phyloP scores from a whole-genome alignment of 2,888 invertebrate genomes.

The Nephrotoma appendiculata region DNA sequence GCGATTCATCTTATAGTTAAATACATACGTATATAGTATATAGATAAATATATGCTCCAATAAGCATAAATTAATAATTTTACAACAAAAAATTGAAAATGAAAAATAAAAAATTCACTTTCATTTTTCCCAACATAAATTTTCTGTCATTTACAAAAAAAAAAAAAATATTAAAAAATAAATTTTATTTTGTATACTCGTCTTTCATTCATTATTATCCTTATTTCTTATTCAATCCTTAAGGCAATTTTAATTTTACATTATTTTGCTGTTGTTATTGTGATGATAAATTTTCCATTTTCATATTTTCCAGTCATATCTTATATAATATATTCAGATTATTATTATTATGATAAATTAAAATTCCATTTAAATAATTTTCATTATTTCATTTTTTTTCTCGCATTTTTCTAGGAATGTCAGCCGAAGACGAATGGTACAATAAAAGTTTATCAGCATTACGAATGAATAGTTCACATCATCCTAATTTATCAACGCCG shows the following conservation, averaged over 20 bases:
- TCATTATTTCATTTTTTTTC: background rate
- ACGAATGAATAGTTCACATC: slow-evolving; percentile 92
- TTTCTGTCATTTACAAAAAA: background rate
- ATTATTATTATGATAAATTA: background rate
- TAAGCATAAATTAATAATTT: background rate
- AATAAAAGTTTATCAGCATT: slow-evolving; percentile 94
- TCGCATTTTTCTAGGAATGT: slow-evolving; percentile 54
- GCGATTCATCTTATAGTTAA: background rate
- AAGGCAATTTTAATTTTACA: background rate
- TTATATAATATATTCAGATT: background rate
- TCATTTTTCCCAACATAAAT: background rate
- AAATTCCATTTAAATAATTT: background rate
- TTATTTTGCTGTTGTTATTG: background rate
- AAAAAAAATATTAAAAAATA: background rate
- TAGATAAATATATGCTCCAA: background rate
- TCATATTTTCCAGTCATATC: background rate
- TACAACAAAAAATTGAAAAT: background rate
- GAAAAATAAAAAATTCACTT: background rate
- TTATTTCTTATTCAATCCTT: background rate
- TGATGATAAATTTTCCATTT: background rate
- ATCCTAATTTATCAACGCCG: slow-evolving; percentile 87
- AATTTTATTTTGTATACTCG: background rate
- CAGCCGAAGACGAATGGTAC: slow-evolving; percentile 94
- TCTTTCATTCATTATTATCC: background rate
- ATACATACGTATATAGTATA: background rate